Evolutionary conservation across 2,797 vertebrate species (phyloP).

Genomic region (Syngnathus rostellatus): DNA sequence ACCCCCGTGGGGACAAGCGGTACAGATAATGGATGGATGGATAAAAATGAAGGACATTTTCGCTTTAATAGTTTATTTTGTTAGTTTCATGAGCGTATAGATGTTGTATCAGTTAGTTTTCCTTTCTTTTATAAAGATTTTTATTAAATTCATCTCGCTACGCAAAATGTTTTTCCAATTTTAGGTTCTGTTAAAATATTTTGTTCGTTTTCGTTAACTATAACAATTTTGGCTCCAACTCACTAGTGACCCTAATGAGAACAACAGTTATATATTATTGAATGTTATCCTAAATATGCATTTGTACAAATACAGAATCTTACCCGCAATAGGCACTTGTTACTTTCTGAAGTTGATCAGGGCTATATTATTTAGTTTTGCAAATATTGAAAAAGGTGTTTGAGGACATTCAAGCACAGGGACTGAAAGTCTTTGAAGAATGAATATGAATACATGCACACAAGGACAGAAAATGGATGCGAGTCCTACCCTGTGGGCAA

Average conservation of each 20-base stretch:
- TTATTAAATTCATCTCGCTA: too few relatives aligned
- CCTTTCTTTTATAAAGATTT: too few relatives aligned
- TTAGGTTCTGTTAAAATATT: too few relatives aligned
- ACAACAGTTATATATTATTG: neutral
- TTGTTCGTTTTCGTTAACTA: too few relatives aligned
- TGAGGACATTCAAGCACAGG: neutral
- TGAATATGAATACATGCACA: slow-evolving; percentile 1
- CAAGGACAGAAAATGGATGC: neutral
- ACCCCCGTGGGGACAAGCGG: too few relatives aligned
- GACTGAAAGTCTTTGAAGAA: neutral
- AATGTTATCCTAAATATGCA: neutral
- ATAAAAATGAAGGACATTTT: too few relatives aligned
- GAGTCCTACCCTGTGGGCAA: neutral
- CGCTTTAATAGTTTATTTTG: too few relatives aligned
- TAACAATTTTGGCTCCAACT: too few relatives aligned
- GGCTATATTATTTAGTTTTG: neutral
- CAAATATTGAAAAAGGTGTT: neutral
- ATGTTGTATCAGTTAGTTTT: too few relatives aligned
- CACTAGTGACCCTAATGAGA: neutral
- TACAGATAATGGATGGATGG: too few relatives aligned
- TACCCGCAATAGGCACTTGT: neutral
- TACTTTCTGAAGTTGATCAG: neutral
- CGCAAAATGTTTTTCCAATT: too few relatives aligned
- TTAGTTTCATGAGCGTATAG: too few relatives aligned
- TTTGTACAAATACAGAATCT: neutral